phyloP scores from a whole-genome alignment of 2,888 invertebrate genomes.

The Diadegma fenestrale region DNA sequence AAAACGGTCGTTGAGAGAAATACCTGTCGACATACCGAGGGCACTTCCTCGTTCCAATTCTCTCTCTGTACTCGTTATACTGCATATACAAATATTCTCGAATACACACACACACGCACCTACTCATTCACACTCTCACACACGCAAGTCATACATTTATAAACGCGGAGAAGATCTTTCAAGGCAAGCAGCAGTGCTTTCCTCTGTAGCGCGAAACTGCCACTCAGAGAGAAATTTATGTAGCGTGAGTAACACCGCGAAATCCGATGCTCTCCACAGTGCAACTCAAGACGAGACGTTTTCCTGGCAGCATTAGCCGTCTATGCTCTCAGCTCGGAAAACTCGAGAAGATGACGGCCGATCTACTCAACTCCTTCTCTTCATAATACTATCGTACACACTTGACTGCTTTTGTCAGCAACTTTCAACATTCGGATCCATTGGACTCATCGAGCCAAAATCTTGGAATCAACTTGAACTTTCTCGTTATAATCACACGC shows the following conservation, averaged over 20 bases:
- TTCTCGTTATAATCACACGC: neutral
- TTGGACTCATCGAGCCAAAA: neutral
- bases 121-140: neutral
- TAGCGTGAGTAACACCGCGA: conserved; percentile 65
- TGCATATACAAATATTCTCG: neutral
- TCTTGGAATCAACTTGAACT: neutral
- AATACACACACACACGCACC: too few relatives aligned
- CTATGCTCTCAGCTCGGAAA: conserved; percentile 36
- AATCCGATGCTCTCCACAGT: conserved; percentile 66
- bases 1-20: conserved; percentile 52
- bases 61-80: conserved; percentile 10
- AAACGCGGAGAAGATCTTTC: conserved; percentile 21
- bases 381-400: conserved; percentile 1
- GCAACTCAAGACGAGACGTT: conserved; percentile 59
- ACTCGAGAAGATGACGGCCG: conserved; percentile 40
- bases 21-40: conserved; percentile 62
- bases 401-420: neutral
- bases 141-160: neutral
- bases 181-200: conserved; percentile 51
- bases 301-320: conserved; percentile 48
- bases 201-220: conserved; percentile 50
- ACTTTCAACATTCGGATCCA: neutral
- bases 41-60: conserved; percentile 28
- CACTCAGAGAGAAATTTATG: conserved; percentile 68
- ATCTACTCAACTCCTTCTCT: conserved; percentile 27